These are phyloP conservation scores for Catharus minimus DNA, from an alignment of 2,113 vertebrate genomes.

Conservation along the genomic window DNA sequence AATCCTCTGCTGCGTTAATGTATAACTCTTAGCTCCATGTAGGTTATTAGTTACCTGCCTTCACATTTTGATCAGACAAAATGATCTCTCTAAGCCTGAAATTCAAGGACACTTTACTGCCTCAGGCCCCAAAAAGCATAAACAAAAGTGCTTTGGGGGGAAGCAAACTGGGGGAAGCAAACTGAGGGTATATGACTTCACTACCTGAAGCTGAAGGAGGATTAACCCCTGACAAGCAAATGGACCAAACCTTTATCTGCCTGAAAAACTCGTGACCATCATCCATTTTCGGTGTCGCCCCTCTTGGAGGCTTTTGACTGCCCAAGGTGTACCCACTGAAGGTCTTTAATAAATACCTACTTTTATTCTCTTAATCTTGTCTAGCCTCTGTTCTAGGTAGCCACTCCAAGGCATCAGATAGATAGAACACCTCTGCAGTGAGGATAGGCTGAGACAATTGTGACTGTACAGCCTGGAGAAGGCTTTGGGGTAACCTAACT, in stretches of 20 bases:
- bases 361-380: neutral
- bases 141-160: neutral
- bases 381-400: neutral
- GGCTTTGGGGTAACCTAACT: neutral
- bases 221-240: neutral
- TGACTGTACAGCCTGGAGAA: neutral
- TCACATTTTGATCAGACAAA: neutral
- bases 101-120: neutral
- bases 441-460: neutral
- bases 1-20: neutral
- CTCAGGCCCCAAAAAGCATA: neutral
- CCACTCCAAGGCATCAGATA: neutral
- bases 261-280: rapidly evolving
- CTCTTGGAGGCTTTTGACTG: neutral
- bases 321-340: neutral
- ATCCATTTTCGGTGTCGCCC: no score
- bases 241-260: neutral
- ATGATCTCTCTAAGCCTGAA: neutral
- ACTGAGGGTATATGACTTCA: neutral
- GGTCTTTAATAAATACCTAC: neutral
- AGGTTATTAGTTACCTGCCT: neutral
- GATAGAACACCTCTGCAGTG: neutral
- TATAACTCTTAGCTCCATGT: neutral
- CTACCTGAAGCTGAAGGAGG: neutral
- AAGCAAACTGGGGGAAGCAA: neutral